Conservation (phyloP, 2,888 invertebrate species). For the Phortica okadai region DNA sequence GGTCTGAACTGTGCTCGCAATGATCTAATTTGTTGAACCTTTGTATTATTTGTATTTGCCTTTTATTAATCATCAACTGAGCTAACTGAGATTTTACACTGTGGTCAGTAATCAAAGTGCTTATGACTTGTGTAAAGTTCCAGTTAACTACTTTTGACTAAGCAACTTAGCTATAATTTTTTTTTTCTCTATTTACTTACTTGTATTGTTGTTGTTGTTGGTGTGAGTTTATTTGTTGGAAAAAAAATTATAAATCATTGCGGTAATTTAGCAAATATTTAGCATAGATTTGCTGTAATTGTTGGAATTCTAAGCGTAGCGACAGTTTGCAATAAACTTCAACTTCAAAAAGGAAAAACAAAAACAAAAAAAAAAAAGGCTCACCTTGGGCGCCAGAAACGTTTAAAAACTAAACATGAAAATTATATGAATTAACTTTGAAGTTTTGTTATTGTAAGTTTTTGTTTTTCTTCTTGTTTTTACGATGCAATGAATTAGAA, state of each 20-base stretch:
- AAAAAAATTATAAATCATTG: no score
- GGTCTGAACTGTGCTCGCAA: background rate
- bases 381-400: conserved; percentile 18
- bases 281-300: background rate
- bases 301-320: background rate
- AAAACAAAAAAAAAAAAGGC: background rate
- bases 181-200: background rate
- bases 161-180: background rate
- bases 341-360: background rate
- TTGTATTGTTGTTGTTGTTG: background rate
- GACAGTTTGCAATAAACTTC: background rate
- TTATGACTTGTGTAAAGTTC: background rate
- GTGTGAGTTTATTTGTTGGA: no score
- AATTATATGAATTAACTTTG: conserved; percentile 21
- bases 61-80: background rate
- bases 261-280: background rate
- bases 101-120: no score
- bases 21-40: conserved; percentile 31
- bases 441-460: background rate
- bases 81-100: background rate
- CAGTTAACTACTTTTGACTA: background rate
- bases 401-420: conserved; percentile 25
- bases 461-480: background rate
- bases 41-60: background rate
- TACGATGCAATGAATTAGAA: conserved; percentile 11